phyloP scores from a whole-genome alignment of 2,888 invertebrate species.

The Lissocephala sabroskyi region DNA sequence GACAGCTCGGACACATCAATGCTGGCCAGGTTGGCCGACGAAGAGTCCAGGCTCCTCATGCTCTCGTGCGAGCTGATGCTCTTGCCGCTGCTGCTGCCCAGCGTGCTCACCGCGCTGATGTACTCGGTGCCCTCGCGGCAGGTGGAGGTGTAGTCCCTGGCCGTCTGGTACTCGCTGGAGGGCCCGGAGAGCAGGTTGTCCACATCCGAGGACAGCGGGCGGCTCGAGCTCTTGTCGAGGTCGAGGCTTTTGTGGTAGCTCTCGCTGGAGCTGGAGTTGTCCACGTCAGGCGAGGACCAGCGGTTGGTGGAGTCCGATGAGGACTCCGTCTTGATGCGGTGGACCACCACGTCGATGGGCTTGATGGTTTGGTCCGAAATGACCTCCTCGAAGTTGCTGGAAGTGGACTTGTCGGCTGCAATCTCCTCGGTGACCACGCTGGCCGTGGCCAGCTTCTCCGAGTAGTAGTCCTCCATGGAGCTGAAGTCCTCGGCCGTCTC shows the following conservation, averaged over 20 bases:
- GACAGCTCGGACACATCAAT: conserved; percentile 93
- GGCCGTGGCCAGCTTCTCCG: conserved; percentile 55
- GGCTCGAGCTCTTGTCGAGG: conserved; percentile 84
- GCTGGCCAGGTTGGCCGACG: conserved; percentile 90
- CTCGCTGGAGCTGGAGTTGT: conserved; percentile 91
- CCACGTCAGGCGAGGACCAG: conserved; percentile 84
- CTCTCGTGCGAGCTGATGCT: conserved; percentile 87
- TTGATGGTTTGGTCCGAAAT: conserved; percentile 52
- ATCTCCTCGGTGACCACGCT: conserved; percentile 40
- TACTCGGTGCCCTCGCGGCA: conserved; percentile 88
- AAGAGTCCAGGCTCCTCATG: conserved; percentile 91
- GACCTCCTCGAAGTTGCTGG: conserved; percentile 50
- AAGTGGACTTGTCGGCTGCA: conserved; percentile 30
- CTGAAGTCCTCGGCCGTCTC: conserved; percentile 69
- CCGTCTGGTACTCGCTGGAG: conserved; percentile 90
- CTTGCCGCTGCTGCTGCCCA: conserved; percentile 73
- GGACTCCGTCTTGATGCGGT: conserved; percentile 69
- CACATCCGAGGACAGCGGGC: conserved; percentile 90
- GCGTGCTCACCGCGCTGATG: conserved; percentile 87
- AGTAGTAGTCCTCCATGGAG: conserved; percentile 68
- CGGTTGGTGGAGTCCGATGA: conserved; percentile 75
- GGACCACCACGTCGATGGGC: conserved; percentile 59
- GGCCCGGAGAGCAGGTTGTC: conserved; percentile 84
- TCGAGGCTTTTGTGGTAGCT: conserved; percentile 93
- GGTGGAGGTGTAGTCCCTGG: conserved; percentile 84